These are phyloP conservation scores for Scaptomyza graminum DNA, from an alignment of 1,140 invertebrate species.

Conservation along the genomic window DNA sequence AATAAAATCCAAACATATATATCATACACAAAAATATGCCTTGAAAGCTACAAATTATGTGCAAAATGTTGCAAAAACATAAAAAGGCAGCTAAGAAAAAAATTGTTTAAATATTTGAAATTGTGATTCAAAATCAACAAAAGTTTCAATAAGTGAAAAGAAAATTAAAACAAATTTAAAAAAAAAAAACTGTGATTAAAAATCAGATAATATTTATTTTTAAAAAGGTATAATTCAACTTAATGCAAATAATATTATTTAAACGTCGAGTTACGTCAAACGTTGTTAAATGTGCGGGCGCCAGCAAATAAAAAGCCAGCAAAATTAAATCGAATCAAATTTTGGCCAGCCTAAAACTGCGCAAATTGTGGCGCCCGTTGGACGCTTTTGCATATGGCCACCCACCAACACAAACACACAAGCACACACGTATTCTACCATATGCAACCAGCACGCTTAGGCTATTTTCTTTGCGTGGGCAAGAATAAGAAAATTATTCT, in stretches of 20 bases:
- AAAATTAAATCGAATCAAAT: constrained; percentile 60
- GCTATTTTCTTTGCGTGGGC: constrained; percentile 32
- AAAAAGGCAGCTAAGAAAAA: constrained; percentile 1
- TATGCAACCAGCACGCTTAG: neutral
- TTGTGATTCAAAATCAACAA: neutral
- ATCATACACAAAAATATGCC: constrained; percentile 11
- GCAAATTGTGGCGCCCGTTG: constrained; percentile 65
- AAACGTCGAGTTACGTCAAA: neutral
- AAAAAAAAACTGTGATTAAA: neutral
- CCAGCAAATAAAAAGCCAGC: constrained; percentile 28
- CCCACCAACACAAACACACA: constrained; percentile 24
- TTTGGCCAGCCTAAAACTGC: constrained; percentile 58
- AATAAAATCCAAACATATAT: neutral
- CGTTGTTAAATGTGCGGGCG: neutral
- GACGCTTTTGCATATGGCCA: constrained; percentile 60
- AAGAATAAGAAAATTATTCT: constrained; percentile 26
- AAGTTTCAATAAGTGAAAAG: too few species aligned
- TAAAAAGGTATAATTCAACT: neutral
- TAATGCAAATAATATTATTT: neutral
- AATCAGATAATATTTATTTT: neutral
- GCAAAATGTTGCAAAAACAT: constrained; percentile 2
- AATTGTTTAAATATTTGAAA: neutral
- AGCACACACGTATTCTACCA: constrained; percentile 7
- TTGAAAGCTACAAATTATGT: constrained; percentile 1
- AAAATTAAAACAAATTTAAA: neutral